These are phyloP conservation scores for Xiphophorus birchmanni DNA, from an alignment of 2,797 vertebrate genomes.

Conservation along the genomic window DNA sequence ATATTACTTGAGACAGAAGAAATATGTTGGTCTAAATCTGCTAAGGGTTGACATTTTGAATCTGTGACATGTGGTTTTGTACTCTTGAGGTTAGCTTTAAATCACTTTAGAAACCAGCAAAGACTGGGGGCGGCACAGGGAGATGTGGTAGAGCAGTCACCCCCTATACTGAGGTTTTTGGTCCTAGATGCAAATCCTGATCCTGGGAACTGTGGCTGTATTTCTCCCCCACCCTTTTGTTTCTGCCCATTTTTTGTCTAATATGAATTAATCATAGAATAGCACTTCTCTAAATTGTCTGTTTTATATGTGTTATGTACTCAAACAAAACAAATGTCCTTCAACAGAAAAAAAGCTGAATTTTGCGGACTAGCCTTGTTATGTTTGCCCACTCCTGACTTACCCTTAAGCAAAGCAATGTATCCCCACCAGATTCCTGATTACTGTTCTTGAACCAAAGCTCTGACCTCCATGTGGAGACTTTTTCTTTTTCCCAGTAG, in stretches of 20 bases:
- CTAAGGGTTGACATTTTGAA: neutral
- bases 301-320: neutral
- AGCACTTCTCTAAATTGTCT: neutral
- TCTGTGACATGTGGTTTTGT: neutral
- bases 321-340: slow-evolving; percentile 15
- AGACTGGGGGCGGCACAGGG: no score
- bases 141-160: neutral
- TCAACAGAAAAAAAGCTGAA: slow-evolving; percentile 9
- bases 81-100: neutral
- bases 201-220: neutral
- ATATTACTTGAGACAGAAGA: neutral
- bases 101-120: neutral
- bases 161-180: neutral
- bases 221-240: neutral
- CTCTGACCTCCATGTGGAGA: slow-evolving; percentile 40
- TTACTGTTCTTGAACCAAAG: slow-evolving; percentile 30
- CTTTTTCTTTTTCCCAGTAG: neutral
- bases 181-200: neutral
- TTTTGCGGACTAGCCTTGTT: slow-evolving; percentile 3
- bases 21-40: neutral
- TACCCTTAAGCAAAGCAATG: slow-evolving; percentile 20
- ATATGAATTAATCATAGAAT: neutral
- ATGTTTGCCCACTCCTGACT: neutral
- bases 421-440: slow-evolving; percentile 17
- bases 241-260: neutral